Evolutionary conservation across 2,888 invertebrate species (phyloP).

Genomic region (Himalopsyche anomala): DNA sequence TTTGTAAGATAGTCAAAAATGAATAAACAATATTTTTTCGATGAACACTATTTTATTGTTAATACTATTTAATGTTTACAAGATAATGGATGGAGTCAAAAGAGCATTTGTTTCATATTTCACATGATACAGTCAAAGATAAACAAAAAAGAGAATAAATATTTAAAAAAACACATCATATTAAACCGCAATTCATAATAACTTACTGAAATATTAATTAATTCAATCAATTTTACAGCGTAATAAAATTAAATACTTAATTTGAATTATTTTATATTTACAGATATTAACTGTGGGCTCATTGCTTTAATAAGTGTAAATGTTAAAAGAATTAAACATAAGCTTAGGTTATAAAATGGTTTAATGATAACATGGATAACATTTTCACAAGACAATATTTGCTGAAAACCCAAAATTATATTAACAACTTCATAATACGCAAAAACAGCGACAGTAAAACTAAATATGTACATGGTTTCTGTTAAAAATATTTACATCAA

Average conservation of each 20-base stretch:
- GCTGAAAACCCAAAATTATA: neutral
- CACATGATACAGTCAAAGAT: conserved; percentile 9
- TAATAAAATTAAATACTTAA: neutral
- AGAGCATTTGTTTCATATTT: conserved; percentile 25
- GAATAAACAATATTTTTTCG: neutral
- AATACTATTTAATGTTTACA: conserved; percentile 31
- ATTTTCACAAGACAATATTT: neutral
- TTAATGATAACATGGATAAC: conserved; percentile 1
- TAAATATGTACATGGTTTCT: conserved; percentile 12
- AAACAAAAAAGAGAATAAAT: conserved; percentile 19
- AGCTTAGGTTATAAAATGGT: neutral
- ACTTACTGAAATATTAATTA: too few species aligned
- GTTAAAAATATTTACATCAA: neutral
- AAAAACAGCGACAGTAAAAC: neutral
- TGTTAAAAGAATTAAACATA: neutral
- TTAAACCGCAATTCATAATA: conserved; percentile 1
- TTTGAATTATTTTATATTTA: conserved; percentile 18
- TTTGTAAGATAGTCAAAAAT: too few species aligned
- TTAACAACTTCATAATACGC: neutral
- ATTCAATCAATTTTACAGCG: too few species aligned
- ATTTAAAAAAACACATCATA: conserved; percentile 11
- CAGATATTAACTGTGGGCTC: neutral
- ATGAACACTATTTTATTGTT: conserved; percentile 14
- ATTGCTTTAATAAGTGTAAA: conserved; percentile 20
- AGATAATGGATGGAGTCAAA: conserved; percentile 19